Conservation (phyloP, 2,888 invertebrate genomes). For the Papilio gigon region DNA sequence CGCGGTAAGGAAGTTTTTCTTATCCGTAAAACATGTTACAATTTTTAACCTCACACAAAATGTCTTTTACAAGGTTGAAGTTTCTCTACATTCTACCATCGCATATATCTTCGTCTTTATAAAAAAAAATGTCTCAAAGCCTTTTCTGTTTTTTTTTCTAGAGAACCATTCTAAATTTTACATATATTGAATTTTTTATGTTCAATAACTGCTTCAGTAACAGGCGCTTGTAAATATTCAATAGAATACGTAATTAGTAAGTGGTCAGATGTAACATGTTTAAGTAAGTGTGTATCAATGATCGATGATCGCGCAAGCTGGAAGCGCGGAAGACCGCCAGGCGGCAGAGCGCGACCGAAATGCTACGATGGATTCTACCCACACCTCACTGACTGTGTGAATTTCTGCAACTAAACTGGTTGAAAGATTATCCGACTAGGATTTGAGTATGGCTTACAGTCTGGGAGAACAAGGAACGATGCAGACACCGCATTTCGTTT, state of each 20-base stretch:
- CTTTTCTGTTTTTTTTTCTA: too few species aligned
- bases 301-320: background rate
- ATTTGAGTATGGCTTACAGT: background rate
- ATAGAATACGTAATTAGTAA: background rate
- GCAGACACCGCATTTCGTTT: background rate
- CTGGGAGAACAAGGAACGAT: background rate
- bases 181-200: too few species aligned
- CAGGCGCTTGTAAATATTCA: too few species aligned
- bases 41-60: background rate
- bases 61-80: background rate
- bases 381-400: conserved; percentile 11
- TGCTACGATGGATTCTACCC: conserved; percentile 13
- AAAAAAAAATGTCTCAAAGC: too few species aligned
- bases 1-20: conserved; percentile 2
- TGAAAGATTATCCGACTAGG: background rate
- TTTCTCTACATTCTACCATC: background rate
- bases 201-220: too few species aligned
- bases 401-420: conserved; percentile 3
- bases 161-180: too few species aligned
- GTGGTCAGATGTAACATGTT: conserved; percentile 15
- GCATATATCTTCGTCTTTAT: too few species aligned
- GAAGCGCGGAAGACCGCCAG: conserved; percentile 27
- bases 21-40: background rate
- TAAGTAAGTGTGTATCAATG: conserved; percentile 19
- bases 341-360: conserved; percentile 32